These are phyloP conservation scores for Agonopterix heracliana DNA, from an alignment of 2,888 invertebrate species.

Conservation along the genomic window DNA sequence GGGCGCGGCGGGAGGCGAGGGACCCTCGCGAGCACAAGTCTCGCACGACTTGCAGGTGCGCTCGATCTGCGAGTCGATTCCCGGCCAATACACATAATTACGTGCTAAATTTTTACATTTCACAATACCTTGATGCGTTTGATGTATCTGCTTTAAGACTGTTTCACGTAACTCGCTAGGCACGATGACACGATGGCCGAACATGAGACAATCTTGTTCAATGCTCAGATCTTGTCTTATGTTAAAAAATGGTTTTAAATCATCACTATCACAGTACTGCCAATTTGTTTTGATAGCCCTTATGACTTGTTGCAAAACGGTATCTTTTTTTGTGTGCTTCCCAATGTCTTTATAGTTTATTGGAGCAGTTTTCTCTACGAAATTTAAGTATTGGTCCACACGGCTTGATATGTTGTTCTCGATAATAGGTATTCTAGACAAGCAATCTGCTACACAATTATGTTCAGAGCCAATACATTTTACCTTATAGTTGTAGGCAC, in stretches of 20 bases:
- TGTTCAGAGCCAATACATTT: neutral
- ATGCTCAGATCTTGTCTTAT: neutral
- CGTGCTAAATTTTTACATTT: neutral
- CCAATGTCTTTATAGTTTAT: neutral
- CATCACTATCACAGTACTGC: neutral
- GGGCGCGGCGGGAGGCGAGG: slow-evolving; percentile 4
- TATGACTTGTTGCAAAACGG: neutral
- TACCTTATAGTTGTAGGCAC: neutral
- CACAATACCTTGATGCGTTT: neutral
- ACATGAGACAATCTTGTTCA: neutral
- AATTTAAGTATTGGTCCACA: neutral
- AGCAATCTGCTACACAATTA: neutral
- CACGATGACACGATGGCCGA: neutral
- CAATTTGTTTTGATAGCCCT: neutral
- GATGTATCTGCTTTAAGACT: neutral
- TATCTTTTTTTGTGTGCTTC: neutral
- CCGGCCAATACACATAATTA: slow-evolving; percentile 9
- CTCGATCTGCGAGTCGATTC: slow-evolving; percentile 8
- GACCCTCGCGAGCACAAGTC: slow-evolving; percentile 1
- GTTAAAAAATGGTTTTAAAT: neutral
- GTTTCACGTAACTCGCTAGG: neutral
- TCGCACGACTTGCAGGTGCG: slow-evolving; percentile 1
- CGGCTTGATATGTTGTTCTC: neutral
- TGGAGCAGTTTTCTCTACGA: neutral
- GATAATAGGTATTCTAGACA: neutral